These are phyloP conservation scores for Caradrina clavipalpis DNA, from an alignment of 2,888 invertebrate genomes.

Conservation along the genomic window DNA sequence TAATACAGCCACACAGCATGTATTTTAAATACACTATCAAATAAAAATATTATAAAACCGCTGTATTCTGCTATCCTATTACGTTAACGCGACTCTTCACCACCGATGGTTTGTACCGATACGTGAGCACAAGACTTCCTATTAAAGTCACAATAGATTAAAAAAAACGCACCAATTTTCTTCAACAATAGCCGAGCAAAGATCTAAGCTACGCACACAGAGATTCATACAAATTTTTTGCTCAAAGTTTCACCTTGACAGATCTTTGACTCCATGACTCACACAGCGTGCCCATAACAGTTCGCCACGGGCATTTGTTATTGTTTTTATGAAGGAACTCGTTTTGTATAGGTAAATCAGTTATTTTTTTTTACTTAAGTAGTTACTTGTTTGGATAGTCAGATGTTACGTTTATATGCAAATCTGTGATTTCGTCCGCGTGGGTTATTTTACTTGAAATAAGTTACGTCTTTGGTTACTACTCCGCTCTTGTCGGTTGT, in stretches of 20 bases:
- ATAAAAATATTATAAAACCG: too few relatives aligned
- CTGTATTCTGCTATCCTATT: too few relatives aligned
- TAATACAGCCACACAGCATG: too few relatives aligned
- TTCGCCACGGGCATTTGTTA: slow-evolving; percentile 50
- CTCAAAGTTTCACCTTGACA: slow-evolving; percentile 67
- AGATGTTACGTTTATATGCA: slow-evolving; percentile 12
- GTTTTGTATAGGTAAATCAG: slow-evolving; percentile 27
- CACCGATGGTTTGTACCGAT: too few relatives aligned
- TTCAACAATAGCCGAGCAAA: neutral
- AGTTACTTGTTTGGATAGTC: slow-evolving; percentile 32
- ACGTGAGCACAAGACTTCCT: neutral
- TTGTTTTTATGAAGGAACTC: slow-evolving; percentile 63
- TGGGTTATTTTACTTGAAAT: too few relatives aligned
- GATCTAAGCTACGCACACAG: neutral
- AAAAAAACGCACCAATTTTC: slow-evolving; percentile 5
- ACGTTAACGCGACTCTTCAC: too few relatives aligned
- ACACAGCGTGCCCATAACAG: slow-evolving; percentile 42
- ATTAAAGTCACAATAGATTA: neutral
- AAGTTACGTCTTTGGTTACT: too few relatives aligned
- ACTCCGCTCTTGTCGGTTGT: too few relatives aligned
- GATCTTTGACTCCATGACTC: slow-evolving; percentile 73
- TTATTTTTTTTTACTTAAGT: slow-evolving; percentile 36
- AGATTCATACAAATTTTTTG: slow-evolving; percentile 13
- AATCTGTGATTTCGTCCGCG: neutral
- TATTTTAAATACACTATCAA: too few relatives aligned